Evolutionary conservation across 1,140 invertebrate species (phyloP), one percentile per base, ranked within the genome.

Genomic region (Heliothis virescens): DNA sequence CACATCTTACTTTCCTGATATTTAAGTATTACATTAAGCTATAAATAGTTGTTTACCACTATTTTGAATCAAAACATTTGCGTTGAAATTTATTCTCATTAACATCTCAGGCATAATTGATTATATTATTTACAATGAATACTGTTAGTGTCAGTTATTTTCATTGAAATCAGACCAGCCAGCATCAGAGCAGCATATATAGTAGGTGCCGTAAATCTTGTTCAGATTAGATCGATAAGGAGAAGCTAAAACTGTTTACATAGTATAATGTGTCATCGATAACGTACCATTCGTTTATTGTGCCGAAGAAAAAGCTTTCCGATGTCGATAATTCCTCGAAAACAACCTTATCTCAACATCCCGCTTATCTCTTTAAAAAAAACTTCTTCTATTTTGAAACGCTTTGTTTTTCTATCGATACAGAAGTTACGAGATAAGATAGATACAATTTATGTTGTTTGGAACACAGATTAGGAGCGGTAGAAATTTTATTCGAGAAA

Each of bases 251-350:
- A 55, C 55, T 52, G 60, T 65, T 76, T 76, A 76, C 74, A 76
- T 3, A 75, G 60, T 65, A 62, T 48, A 47, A 41, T 65, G 15
- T 76, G 50, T 53, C 26, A 63, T 15, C 3, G 60, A 65, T 76
- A 65, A 65, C 74, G 47, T n/a, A 13, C 9, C 47, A 48, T 50
- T 47, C 55, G 55, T 59, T 60, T 62, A 76, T 76, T 52, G 48
- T 29, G 48, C 29, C 60, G 29, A 34, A 76, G 74, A 62, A 53
- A 76, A 76, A 76, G 60, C 47, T 76, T 76, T 76, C 48, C 41
- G 74, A 18, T 47, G 74, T 76, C 57, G 50, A 53, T 12, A 65
- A 65, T 76, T 65, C 60, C 18, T 15, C 21, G 74, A 76, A 76
- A 63, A 76, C 41, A 29, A 21, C 29, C 41, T 52, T 63, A 65